Evolutionary conservation across 2,888 invertebrate genomes (phyloP), one percentile per base, ranked within the genome.

Genomic region (Perizoma affinitatum): DNA sequence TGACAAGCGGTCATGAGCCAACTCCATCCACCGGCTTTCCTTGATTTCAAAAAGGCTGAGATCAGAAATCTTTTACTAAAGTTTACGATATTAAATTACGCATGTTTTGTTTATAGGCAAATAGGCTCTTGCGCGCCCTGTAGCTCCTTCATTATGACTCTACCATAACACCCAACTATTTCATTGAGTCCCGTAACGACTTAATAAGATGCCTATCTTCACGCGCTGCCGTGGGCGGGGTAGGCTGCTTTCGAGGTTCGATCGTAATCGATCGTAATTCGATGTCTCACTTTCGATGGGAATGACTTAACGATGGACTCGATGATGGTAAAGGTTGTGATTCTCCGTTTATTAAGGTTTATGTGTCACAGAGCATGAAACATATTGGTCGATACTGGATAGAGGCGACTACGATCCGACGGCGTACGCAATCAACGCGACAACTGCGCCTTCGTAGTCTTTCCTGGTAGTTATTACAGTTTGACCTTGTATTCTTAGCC

Each of bases 241-340:
- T 68, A 75, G 55, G 65, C 76, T 68, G 73, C 78, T 74, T 77
- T 75, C 78, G 72, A 79, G 76, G 78, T 81, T 63, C 72, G 72
- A 72, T 71, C 49, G 74, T 80, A 83, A 83, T 83, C 81, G 82
- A 76, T 81, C 76, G 79, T 75, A 75, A 80, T 79, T 74, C 78
- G 74, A 80, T 74, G 74, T 76, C 75, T 76, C 77, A 79, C 80
- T 82, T 83, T 80, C 76, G 74, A 73, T 76, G 66, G 71, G 70
- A 72, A 70, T 69, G 66, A 73, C 69, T 62, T 66, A 68, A 63
- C 63, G 55, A 58, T 40, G 51, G 50, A 11, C 33, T 49, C 48
- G 58, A 53, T 59, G 51, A 58, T 60, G 48, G 48, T 58, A 53
- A 52, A 49, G 48, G 57, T 57, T 50, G 61, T 61, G 61, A 62